Conservation (phyloP, 2,888 invertebrate genomes). For the Hyposoter didymator region DNA sequence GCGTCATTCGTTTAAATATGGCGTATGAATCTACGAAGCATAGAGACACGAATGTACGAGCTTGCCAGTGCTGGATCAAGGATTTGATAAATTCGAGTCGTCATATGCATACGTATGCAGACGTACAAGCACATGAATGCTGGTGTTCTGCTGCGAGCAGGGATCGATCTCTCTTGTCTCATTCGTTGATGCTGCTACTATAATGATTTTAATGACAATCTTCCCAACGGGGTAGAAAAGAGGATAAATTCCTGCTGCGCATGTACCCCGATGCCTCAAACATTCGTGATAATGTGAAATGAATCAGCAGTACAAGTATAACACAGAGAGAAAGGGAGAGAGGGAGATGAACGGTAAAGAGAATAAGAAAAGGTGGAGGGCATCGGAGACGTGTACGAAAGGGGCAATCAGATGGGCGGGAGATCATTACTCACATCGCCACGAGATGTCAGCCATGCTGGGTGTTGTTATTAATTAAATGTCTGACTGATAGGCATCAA, state of each 20-base stretch:
- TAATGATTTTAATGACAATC: slow-evolving; percentile 65
- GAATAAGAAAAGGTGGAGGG: slow-evolving; percentile 65
- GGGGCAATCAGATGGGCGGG: slow-evolving; percentile 81
- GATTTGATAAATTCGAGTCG: slow-evolving; percentile 4
- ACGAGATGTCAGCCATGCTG: slow-evolving; percentile 79
- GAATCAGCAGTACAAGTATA: slow-evolving; percentile 73
- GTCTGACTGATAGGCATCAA: slow-evolving; percentile 82
- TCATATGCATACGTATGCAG: not conserved
- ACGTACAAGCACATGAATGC: slow-evolving; percentile 19
- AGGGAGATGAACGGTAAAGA: slow-evolving; percentile 39
- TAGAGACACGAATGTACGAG: slow-evolving; percentile 37
- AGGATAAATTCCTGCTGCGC: slow-evolving; percentile 39
- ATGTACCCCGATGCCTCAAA: slow-evolving; percentile 52
- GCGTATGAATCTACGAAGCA: slow-evolving; percentile 7
- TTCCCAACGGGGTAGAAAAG: slow-evolving; percentile 34
- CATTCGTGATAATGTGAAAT: slow-evolving; percentile 78
- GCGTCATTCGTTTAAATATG: slow-evolving; percentile 64
- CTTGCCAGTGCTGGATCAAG: slow-evolving; percentile 35
- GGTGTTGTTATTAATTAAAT: slow-evolving; percentile 83
- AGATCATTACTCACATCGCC: slow-evolving; percentile 81
- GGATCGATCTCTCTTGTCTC: slow-evolving; percentile 46
- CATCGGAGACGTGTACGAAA: slow-evolving; percentile 72
- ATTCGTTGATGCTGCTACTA: slow-evolving; percentile 33
- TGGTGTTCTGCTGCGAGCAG: not conserved
- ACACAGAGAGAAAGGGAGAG: slow-evolving; percentile 10